Evolutionary conservation across 2,113 vertebrate genomes (phyloP).

Genomic region (Charadrius vociferus): DNA sequence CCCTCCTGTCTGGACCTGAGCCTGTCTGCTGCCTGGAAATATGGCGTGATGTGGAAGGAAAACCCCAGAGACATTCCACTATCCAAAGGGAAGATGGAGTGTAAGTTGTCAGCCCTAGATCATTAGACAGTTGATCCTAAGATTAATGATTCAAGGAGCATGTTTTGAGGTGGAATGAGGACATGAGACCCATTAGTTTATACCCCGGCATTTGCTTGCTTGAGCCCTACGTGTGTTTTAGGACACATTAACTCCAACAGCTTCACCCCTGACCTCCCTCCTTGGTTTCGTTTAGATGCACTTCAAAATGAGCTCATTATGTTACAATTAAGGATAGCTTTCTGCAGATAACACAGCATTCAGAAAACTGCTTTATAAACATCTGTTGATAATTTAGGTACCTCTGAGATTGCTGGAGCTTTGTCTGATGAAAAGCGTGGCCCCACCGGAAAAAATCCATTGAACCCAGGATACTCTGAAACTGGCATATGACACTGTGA

Average conservation of each 20-base stretch:
- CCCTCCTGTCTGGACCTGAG: not conserved
- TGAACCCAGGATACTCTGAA: constrained; percentile 43
- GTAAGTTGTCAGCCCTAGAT: not conserved
- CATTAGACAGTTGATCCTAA: not conserved
- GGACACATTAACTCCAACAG: not conserved
- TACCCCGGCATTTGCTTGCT: not conserved
- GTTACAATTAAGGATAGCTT: not conserved
- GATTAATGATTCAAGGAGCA: not conserved
- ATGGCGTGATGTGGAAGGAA: not conserved
- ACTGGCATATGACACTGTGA: constrained; percentile 28
- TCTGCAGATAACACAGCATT: not conserved
- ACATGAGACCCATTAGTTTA: not conserved
- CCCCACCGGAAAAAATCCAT: constrained; percentile 53
- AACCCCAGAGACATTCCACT: not conserved
- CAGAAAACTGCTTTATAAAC: constrained; percentile 27
- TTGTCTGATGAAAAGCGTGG: constrained; percentile 57
- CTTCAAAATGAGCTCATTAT: not conserved
- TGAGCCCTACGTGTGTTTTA: not conserved
- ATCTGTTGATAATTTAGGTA: constrained; percentile 38
- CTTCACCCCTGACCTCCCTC: not conserved
- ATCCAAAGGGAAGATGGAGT: not conserved
- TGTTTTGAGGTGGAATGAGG: not conserved
- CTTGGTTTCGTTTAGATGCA: not conserved
- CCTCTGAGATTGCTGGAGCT: constrained; percentile 68
- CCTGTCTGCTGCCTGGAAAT: not conserved